Evolutionary conservation across 2,113 vertebrate genomes (phyloP).

Genomic region (Carassius carassius): DNA sequence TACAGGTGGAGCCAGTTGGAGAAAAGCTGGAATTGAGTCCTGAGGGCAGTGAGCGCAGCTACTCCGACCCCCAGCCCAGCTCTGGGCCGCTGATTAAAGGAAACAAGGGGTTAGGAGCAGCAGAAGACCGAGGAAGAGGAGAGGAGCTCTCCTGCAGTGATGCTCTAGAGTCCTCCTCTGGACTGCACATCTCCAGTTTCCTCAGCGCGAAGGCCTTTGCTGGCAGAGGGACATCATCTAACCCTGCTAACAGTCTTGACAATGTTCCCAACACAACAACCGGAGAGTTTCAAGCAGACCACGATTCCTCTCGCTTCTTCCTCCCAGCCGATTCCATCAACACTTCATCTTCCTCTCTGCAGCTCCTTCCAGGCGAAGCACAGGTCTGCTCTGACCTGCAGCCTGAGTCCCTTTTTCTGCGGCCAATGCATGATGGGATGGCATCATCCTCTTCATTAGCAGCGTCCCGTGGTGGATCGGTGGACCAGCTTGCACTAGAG

Average conservation of each 20-base stretch:
- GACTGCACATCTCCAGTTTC: slow-evolving; percentile 88
- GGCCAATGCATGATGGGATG: slow-evolving; percentile 85
- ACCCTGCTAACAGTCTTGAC: slow-evolving; percentile 2
- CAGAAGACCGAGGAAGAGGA: slow-evolving; percentile 58
- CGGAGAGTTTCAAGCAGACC: slow-evolving; percentile 82
- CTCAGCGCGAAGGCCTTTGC: slow-evolving; percentile 80
- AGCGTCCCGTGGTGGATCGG: slow-evolving; percentile 63
- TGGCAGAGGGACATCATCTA: slow-evolving; percentile 79
- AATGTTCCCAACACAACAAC: slow-evolving; percentile 85
- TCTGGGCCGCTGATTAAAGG: slow-evolving; percentile 86
- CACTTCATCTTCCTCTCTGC: slow-evolving; percentile 73
- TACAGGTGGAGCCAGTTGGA: slow-evolving; percentile 82
- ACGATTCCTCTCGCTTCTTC: slow-evolving; percentile 79
- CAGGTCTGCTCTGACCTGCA: slow-evolving; percentile 76
- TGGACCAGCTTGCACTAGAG: slow-evolving; percentile 86
- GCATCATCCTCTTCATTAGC: slow-evolving; percentile 52
- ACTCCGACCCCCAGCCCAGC: slow-evolving; percentile 88
- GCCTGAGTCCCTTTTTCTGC: slow-evolving; percentile 85
- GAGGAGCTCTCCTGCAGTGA: slow-evolving; percentile 61
- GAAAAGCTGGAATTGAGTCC: slow-evolving; percentile 96
- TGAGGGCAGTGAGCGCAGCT: slow-evolving; percentile 92
- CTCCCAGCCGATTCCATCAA: slow-evolving; percentile 74
- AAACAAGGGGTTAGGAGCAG: slow-evolving; percentile 56
- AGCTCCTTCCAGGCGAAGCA: slow-evolving; percentile 63
- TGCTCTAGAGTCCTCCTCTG: slow-evolving; percentile 81